Base-by-base conservation (phyloP, 1,140 invertebrate genomes). In the Rhagoletis zephyria region DNA sequence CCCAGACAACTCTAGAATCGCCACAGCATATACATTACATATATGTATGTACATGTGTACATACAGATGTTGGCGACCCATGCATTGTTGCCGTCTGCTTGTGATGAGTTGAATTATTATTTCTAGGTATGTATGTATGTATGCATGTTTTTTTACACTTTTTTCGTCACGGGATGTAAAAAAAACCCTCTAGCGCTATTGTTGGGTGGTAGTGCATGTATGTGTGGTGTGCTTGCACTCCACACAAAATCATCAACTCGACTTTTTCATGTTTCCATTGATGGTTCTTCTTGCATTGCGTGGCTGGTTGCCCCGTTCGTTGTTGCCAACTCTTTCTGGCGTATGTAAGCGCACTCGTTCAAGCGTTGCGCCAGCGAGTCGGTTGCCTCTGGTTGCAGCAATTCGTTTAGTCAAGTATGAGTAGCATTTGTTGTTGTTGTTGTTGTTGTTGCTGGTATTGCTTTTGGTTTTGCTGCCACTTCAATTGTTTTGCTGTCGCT, bases 241-340 rank as follows among this genome's bases (percentile, higher is more conserved):
- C 45, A 16, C 74, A 81, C 74, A 81, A 51, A n/a, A 67, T 67
- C 6, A 30, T 7, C 42, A 81, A 48, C 74, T 67, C 64, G 14
- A 63, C 51, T 70, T 56, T 56, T 87, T 87, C 61, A 61, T 70
- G 67, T 70, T 87, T 87, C 86, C 86, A 87, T 87, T 87, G 86
- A 87, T 87, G 86, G 86, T 87, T 87, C 45, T 87, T 87, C 45
- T 48, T 48, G 19, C 86, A 64, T 74, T 48, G 45, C 48, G 19
- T 51, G 16, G 48, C 48, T 19, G 12, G 40, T 10, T n/a, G 30
- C 30, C 30, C 30, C 30, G 30, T 30, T 30, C 30, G 30, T 4
- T 30, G 74, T 56, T 81, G 74, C 74, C 48, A 81, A 2, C 48
- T 56, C 74, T 81, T 81, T 81, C 45, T 59, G 7, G 42, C n/a